Base-by-base conservation (phyloP, 2,888 invertebrate species). In the Harpalus rubripes region DNA sequence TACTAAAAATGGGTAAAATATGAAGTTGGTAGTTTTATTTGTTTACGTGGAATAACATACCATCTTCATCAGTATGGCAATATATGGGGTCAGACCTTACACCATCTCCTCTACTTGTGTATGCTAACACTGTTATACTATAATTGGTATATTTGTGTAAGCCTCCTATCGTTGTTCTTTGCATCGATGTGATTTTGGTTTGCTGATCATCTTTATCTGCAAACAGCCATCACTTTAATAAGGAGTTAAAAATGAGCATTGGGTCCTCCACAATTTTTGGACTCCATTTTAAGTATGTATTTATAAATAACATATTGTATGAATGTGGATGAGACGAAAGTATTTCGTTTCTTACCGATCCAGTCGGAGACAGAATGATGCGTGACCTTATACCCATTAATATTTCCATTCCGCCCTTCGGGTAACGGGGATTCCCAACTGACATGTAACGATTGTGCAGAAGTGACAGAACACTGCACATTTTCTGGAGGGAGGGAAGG, bases 71-170 rank as follows among this genome's bases (percentile, higher is more conserved):
- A 32, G 98, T 98, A 88, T 96, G 95, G 89, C 98, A 97, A 90
- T 95, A 97, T 76, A 97, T 94, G 0, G 97, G 96, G 12, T 95
- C 93, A 86, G 97, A 97, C 87, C 96, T 93, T 18, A 96, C 95
- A 7, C 98, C 98, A 90, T 98, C 98, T 0, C 98, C 98, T 68
- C 96, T 96, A 56, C 95, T 93, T 0, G 98, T 98, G 91, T 95
- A 98, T 7, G 98, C 98, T 89, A 97, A 93, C 52, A 97, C 97
- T 87, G 97, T 96, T 81, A 98, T 96, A 52, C 97, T 97, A 91
- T 98, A 98, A 92, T 98, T 98, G 41, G 98, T 97, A 91, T 95
- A 97, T 88, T 97, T 96, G 88, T 95, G 94, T 84, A 98, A 92
- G 72, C 95, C 95, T 85, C 95, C 95, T 86, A 97, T 92, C 1